phyloP scores from a whole-genome alignment of 1,140 invertebrate species.

The Phthorimaea operculella region DNA sequence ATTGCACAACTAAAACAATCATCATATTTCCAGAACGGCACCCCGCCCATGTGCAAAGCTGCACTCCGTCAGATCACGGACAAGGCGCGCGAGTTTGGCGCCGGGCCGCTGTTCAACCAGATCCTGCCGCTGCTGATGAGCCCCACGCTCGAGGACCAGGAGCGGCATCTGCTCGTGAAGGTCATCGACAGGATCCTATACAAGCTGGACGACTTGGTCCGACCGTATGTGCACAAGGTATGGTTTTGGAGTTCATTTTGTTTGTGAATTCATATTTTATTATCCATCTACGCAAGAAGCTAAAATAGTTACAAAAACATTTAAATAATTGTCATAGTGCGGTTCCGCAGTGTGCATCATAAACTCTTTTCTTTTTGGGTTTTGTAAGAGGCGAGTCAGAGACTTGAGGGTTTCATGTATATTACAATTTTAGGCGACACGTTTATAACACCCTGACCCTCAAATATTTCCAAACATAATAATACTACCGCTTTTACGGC shows the following conservation, averaged over 20 bases:
- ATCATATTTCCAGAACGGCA: constrained; percentile 81
- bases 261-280: constrained; percentile 7
- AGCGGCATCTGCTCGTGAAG: constrained; percentile 99
- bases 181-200: constrained; percentile 99
- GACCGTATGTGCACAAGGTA: constrained; percentile 99
- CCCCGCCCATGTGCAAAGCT: constrained; percentile 98
- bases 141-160: constrained; percentile 98
- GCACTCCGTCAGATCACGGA: constrained; percentile 98
- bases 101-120: constrained; percentile 98
- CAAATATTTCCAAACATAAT: no score
- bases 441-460: no score
- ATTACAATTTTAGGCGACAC: no score
- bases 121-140: constrained; percentile 99
- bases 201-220: constrained; percentile 97
- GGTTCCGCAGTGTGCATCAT: no score
- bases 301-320: no score
- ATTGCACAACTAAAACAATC: no score
- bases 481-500: no score
- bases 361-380: no score
- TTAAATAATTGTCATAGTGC: no score
- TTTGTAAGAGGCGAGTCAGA: no score
- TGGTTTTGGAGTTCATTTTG: constrained; percentile 23
- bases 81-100: constrained; percentile 98
- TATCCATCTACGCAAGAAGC: constrained; percentile 1
- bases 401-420: no score